Conservation (phyloP, 2,888 invertebrate genomes). For the Agrenia bidenticulata region DNA sequence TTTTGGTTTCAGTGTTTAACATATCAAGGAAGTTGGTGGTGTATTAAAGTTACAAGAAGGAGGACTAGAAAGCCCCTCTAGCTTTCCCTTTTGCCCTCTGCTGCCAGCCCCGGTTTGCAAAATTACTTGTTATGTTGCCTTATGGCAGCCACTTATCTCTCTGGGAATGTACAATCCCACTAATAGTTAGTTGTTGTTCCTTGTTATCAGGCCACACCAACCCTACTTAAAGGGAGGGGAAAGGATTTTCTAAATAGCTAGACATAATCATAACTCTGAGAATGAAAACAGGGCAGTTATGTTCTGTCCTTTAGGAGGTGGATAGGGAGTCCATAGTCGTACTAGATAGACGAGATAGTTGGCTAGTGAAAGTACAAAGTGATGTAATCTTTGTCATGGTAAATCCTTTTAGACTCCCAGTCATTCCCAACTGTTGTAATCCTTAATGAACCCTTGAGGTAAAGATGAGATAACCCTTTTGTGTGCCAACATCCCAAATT, state of each 20-base stretch:
- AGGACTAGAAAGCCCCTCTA: too few species aligned
- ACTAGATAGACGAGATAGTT: neutral
- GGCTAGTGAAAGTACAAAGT: conserved; percentile 19
- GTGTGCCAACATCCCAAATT: conserved; percentile 8
- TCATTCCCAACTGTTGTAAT: conserved; percentile 7
- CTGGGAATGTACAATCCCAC: conserved; percentile 13
- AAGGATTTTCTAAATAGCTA: conserved; percentile 24
- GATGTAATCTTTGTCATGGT: conserved; percentile 23
- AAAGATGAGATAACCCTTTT: conserved; percentile 9
- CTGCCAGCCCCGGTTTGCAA: neutral
- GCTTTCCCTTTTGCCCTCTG: too few species aligned
- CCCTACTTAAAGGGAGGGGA: neutral
- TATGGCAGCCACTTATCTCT: conserved; percentile 21
- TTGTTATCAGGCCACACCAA: conserved; percentile 13
- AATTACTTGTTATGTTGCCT: conserved; percentile 22
- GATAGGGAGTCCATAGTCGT: neutral
- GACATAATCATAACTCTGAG: conserved; percentile 21
- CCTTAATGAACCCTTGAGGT: conserved; percentile 23
- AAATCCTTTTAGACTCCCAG: neutral
- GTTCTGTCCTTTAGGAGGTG: neutral
- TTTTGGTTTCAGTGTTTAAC: too few species aligned
- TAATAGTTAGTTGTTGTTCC: conserved; percentile 15
- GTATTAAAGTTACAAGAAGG: too few species aligned
- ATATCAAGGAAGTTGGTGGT: too few species aligned
- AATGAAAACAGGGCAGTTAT: conserved; percentile 6